phyloP scores from a whole-genome alignment of 2,888 invertebrate species.

The Acleris cristana region DNA sequence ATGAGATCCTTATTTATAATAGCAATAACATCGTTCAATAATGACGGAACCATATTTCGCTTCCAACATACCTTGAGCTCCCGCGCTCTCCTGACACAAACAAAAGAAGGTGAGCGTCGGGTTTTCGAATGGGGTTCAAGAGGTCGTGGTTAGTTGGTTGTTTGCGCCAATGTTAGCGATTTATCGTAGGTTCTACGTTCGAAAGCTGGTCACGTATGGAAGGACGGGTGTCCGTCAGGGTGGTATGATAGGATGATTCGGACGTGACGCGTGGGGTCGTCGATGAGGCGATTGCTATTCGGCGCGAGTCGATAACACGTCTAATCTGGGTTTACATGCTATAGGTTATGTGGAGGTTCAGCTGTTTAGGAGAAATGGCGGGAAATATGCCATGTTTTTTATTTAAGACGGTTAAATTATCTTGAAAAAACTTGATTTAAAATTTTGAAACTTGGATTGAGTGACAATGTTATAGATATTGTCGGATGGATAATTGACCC shows the following conservation, averaged over 20 bases:
- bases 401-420: too few species aligned
- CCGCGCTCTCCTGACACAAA: constrained; percentile 12
- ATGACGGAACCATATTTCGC: constrained; percentile 65
- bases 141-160: constrained; percentile 51
- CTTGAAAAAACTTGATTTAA: too few species aligned
- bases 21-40: constrained; percentile 78
- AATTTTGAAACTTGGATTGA: too few species aligned
- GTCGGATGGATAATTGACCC: too few species aligned
- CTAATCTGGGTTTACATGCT: constrained; percentile 34
- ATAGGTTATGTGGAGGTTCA: constrained; percentile 1
- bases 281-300: constrained; percentile 36
- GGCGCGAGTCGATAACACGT: constrained; percentile 32
- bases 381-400: too few species aligned
- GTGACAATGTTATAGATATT: too few species aligned
- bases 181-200: constrained; percentile 70
- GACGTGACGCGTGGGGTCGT: constrained; percentile 64
- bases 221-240: constrained; percentile 73
- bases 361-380: too few species aligned
- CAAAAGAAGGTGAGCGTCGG: not conserved
- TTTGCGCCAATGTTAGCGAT: constrained; percentile 59
- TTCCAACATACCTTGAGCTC: constrained; percentile 49
- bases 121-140: not conserved
- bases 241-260: constrained; percentile 75
- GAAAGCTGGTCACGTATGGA: constrained; percentile 72
- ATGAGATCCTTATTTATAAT: constrained; percentile 76